Evolutionary conservation across 2,113 vertebrate species (phyloP), one percentile per base, ranked within the genome.

Genomic region (Collichthys lucidus): DNA sequence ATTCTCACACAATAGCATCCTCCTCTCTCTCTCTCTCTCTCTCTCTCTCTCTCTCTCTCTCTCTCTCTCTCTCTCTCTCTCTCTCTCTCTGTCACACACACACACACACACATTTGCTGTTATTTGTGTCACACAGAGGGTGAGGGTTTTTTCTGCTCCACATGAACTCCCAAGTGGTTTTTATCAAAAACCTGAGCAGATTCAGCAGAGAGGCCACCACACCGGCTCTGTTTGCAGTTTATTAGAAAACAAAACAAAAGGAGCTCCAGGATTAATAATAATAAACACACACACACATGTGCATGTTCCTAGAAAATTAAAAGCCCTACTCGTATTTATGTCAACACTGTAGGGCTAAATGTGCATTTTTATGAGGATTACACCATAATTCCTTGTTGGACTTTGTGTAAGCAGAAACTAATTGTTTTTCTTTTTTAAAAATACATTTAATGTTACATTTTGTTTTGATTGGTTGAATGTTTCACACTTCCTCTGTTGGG

Each of bases 161-260:
- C 87, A 91, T 90, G 74, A 91, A 86, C 80, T 91, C 91, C 86
- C 93, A 92, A 90, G 93, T 92, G 92, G 83, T 90, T 93, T 90
- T 93, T 85, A 91, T 92, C 74, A 83, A 80, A 92, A 92, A 92
- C 91, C 89, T 93, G 91, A 85, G 89, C 89, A 90, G 90, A 91
- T 90, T 91, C 57, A 80, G 78, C 74, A 83, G 79, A 77, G 74
- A 82, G 89, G 82, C 63, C 75, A 62, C 71, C 59, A 82, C 62
- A 82, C 62, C 61, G 69, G 61, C 52, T 61, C 75, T 61, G 77
- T 81, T 20, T 35, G 35, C 35, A 35, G 35, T 35, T 35, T 35
- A 26, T 26, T 26, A 26, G 2, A 26, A 26, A 31, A 5, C 5
- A 31, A 31, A 31, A 31, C 8, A 16, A 73, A 61, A 79, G 49